Evolutionary conservation across 2,888 invertebrate species (phyloP), one percentile per base, ranked within the genome.

Genomic region (Papilio demoleus): DNA sequence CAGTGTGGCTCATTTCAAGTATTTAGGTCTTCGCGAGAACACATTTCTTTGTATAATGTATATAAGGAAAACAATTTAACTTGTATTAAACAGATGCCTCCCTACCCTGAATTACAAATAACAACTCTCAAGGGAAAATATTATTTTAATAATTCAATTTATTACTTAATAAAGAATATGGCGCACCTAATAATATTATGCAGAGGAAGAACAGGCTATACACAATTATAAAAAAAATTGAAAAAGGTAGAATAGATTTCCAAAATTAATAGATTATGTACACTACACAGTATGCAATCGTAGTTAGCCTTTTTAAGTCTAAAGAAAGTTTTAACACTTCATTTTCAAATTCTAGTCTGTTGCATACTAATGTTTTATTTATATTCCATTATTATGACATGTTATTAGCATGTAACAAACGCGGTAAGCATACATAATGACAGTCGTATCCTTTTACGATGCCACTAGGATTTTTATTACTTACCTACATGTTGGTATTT

Each of bases 11-110:
- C 69, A 56, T 36, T 65, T 56, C 42, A 69, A 71, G 76, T 72
- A 74, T 75, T 74, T 70, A 71, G 72, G 72, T 72, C 68, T 70
- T 63, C 72, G 70, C 72, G 38, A 42, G 53, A 60, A 70, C 38
- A 42, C 53, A 70, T 65, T 65, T 70, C 69, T 70, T 65, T 70
- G 17, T 56, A 58, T 34, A 56, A 42, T 34, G 3, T 61, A 6
- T 61, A 66, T 27, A 56, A 53, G 65, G 60, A 65, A 69, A 64
- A 64, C 56, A 58, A 63, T 45, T 34, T 36, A 4, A 60, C 38
- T 66, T 24, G 27, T 50, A 38, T 66, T 31, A 56, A 50, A 19
- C 53, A 31, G n/a, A 53, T 53, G 27, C 17, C 8, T 8, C 27
- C 11, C 31, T n/a, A n/a, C n/a, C 31, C 31, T 31, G 9, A 31